Conservation (phyloP, 2,113 vertebrate species). For the Brachyistius frenatus region DNA sequence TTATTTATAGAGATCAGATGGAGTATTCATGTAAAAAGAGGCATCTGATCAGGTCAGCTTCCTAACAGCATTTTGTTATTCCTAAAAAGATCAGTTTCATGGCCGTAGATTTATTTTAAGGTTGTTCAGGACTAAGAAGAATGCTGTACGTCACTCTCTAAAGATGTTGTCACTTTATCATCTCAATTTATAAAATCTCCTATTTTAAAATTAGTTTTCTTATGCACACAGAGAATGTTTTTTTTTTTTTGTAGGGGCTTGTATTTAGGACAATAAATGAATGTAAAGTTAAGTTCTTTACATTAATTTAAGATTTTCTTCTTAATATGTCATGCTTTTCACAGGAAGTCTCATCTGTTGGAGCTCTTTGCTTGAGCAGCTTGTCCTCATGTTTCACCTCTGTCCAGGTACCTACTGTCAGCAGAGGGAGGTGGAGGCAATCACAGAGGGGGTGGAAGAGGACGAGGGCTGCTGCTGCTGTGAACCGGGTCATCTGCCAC, state of each 20-base stretch:
- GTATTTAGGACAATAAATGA: background rate
- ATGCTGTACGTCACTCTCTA: background rate
- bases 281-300: background rate
- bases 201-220: background rate
- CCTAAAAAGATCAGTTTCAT: background rate
- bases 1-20: background rate
- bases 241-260: background rate
- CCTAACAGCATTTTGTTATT: background rate
- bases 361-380: background rate
- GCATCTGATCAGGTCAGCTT: background rate
- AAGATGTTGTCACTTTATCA: background rate
- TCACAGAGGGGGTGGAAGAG: constrained; percentile 93
- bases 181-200: background rate
- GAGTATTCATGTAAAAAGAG: background rate
- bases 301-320: background rate
- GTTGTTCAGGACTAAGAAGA: background rate
- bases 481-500: constrained; percentile 91
- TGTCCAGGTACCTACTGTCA: constrained; percentile 91
- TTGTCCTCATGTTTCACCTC: constrained; percentile 1
- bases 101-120: constrained; percentile 7
- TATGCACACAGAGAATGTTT: background rate
- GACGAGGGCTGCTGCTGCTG: constrained; percentile 95
- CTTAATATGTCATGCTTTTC: too few relatives aligned
- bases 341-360: background rate
- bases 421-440: constrained; percentile 94